Evolutionary conservation across 2,888 invertebrate genomes (phyloP).

Genomic region (Agonum fuliginosum): DNA sequence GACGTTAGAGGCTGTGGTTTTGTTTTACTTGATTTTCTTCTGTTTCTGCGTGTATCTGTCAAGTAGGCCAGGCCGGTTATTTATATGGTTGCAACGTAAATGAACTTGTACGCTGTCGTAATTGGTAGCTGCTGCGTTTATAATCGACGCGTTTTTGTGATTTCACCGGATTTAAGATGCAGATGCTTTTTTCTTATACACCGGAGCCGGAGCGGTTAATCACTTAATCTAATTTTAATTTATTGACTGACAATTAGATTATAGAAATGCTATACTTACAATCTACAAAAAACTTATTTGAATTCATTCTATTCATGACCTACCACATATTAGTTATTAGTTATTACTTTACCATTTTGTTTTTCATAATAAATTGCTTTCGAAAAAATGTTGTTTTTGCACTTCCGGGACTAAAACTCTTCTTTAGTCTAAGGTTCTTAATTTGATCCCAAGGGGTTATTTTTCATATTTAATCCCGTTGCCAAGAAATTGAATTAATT

Average conservation of each 20-base stretch:
- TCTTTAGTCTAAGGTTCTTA: no score
- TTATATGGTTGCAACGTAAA: constrained; percentile 52
- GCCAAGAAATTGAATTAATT: no score
- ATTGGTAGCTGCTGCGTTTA: constrained; percentile 49
- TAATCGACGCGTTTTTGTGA: constrained; percentile 47
- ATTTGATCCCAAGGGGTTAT: no score
- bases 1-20: constrained; percentile 1
- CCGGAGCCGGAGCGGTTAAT: background rate
- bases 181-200: background rate
- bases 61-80: constrained; percentile 56
- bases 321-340: no score
- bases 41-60: constrained; percentile 55
- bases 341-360: no score
- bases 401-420: no score
- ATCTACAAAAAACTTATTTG: no score
- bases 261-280: background rate
- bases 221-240: constrained; percentile 6
- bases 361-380: no score
- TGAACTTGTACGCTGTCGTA: constrained; percentile 57
- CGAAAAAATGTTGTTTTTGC: no score
- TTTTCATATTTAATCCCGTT: no score
- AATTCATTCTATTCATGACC: no score
- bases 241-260: background rate
- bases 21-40: constrained; percentile 53
- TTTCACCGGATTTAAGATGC: background rate